Evolutionary conservation across 2,888 invertebrate genomes (phyloP), one percentile per base, ranked within the genome.

Genomic region (Notodonta dromedarius): DNA sequence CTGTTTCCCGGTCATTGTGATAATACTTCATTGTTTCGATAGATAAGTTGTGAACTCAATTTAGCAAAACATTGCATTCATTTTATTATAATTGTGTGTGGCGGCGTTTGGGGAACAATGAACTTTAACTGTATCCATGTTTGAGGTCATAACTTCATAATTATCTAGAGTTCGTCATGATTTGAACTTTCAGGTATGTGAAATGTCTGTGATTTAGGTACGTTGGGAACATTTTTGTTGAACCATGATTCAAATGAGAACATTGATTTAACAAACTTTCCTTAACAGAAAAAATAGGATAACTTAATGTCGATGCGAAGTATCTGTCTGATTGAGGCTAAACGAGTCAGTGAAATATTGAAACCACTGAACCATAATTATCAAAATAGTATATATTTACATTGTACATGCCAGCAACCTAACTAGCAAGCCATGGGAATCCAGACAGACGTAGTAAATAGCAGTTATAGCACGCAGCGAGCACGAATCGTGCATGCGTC

Each of bases 1-100:
- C 65, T 39, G 69, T 64, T 79, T 81, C 83, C 83, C 69, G 83
- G 78, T 79, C 74, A 76, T 81, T 73, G 73, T 74, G 72, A 71
- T 71, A 77, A 67, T 56, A 64, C 61, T 66, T 67, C 67, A 80
- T 81, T 82, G 78, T 82, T 76, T 58, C 42, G 61, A 67, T 54
- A 60, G 69, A 70, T 68, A 66, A 66, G 66, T 75, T 74, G 69
- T 70, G 69, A 79, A 77, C 75, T 77, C 59, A 60, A 67, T 73
- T 77, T 77, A 65, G 70, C 71, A 63, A 54, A 65, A 61, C 39
- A 63, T 63, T 68, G 67, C 65, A 63, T 67, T 65, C 69, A 71
- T 66, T 74, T 69, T 70, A 60, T 60, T 65, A 70, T 65, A 71
- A 65, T 70, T 70, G 60, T 72, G 68, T 65, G 69, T 60, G 65